These are phyloP conservation scores for Perccottus glenii DNA, from an alignment of 2,113 vertebrate species.

Conservation along the genomic window DNA sequence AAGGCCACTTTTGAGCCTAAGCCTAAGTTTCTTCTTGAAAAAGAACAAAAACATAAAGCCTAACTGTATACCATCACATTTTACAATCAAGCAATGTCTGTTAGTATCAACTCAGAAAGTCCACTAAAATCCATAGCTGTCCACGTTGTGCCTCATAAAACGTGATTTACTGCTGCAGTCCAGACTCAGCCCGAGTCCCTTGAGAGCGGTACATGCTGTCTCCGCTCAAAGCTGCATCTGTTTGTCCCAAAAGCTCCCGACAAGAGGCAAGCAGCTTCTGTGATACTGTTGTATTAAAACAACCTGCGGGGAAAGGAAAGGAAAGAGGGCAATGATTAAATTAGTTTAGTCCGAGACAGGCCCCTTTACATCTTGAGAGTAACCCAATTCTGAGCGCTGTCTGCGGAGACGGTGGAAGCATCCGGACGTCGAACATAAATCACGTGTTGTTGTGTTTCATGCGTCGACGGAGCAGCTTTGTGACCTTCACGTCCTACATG, in stretches of 20 bases:
- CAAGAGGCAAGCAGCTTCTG: slow-evolving; percentile 52
- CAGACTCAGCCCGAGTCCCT: too few species aligned
- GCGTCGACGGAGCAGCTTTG: slow-evolving; percentile 67
- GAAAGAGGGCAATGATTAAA: slow-evolving; percentile 65
- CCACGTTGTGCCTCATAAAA: too few species aligned
- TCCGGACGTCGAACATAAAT: slow-evolving; percentile 75
- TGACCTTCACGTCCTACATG: slow-evolving; percentile 46
- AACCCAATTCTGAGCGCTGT: slow-evolving; percentile 73
- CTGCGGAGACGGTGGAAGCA: slow-evolving; percentile 56
- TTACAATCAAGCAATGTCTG: too few species aligned
- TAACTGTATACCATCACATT: too few species aligned
- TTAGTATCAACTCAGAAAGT: too few species aligned
- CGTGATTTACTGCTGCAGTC: too few species aligned
- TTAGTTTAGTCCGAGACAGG: slow-evolving; percentile 75
- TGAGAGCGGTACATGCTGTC: too few species aligned
- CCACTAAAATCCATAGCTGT: too few species aligned
- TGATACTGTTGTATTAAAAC: slow-evolving; percentile 70
- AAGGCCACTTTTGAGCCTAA: too few species aligned
- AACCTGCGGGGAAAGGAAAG: slow-evolving; percentile 61
- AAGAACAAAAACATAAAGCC: too few species aligned
- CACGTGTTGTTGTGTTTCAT: slow-evolving; percentile 66
- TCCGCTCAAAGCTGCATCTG: slow-evolving; percentile 10
- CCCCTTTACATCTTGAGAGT: slow-evolving; percentile 70
- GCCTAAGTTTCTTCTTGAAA: too few species aligned
- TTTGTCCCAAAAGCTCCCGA: slow-evolving; percentile 33